phyloP scores from a whole-genome alignment of 2,113 vertebrate genomes.

The Cettia cetti region DNA sequence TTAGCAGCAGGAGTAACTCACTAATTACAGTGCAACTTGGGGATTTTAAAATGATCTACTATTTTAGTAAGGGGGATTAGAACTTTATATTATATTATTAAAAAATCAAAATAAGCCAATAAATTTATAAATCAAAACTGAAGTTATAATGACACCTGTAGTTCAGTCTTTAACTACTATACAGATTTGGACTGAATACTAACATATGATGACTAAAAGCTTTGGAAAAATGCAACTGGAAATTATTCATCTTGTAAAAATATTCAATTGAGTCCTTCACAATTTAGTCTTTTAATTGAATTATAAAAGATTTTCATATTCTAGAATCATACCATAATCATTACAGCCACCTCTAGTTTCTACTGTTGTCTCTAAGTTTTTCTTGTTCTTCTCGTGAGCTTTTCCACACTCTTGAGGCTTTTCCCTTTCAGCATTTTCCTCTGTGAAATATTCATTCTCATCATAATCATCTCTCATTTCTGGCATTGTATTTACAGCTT shows the following conservation, averaged over 20 bases:
- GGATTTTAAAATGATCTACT: background rate
- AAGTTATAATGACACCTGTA: background rate
- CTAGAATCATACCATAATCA: conserved; percentile 3
- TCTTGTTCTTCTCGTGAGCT: background rate
- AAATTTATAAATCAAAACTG: background rate
- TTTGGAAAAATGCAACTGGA: background rate
- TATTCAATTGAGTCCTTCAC: background rate
- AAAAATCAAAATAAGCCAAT: no score
- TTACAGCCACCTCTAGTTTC: background rate
- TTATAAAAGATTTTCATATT: background rate
- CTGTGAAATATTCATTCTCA: background rate
- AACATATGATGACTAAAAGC: background rate
- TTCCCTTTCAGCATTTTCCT: background rate
- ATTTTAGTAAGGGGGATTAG: background rate
- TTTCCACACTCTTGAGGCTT: background rate
- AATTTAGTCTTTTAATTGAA: background rate
- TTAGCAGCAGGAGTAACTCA: background rate
- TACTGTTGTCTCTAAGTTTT: background rate
- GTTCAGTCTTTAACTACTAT: background rate
- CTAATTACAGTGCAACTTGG: background rate
- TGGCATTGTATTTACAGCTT: background rate
- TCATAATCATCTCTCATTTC: background rate
- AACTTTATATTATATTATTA: background rate
- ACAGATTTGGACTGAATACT: background rate
- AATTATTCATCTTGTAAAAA: background rate